Base-by-base conservation (phyloP, 2,113 vertebrate genomes). In the Porphyrio hochstetteri region DNA sequence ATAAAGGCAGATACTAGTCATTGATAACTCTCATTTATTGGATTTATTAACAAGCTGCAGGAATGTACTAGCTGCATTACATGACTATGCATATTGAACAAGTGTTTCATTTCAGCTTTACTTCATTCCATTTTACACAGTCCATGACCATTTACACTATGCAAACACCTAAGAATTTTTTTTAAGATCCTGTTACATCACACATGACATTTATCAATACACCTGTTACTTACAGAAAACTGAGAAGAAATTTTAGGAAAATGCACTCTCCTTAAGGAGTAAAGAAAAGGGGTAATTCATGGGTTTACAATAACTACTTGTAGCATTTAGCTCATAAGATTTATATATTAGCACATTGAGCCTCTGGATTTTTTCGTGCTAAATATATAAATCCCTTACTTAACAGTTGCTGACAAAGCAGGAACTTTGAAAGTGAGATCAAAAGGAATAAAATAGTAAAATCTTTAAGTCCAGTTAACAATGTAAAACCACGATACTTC, bases 1-100 rank as follows among this genome's bases (percentile, higher is more conserved):
- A 46, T 83, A 81, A 46, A 95, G 44, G 79, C 68, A 93, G 94
- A 96, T 95, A 88, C 25, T 76, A 94, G 77, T 38, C 7, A 16
- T 16, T 95, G 95, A 97, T 97, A 97, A 88, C 13, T 80, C 63
- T 77, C n/a, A 60, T 56, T 94, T 95, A 74, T 50, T 94, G 92
- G 85, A 93, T 88, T 95, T 95, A 96, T 92, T 96, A 95, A 83
- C 86, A 70, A 90, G 79, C 90, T 84, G 77, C 46, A 90, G 93
- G 91, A 91, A 95, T 74, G 76, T 75, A 52, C 77, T 93, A 80
- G 46, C 12, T 92, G 79, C 85, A 67, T 86, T 74, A n/a, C 64
- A 84, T 85, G 86, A 95, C 90, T 75, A 44, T 56, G 87, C 71
- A 91, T 46, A 94, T 18, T 69, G 48, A 95, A 40, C 27, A 93